Percentiles rank a stretch among this genome's conserved stretches.
phyloP scores from a whole-genome alignment of 1,140 invertebrate species.

The Drosophila dunni region DNA sequence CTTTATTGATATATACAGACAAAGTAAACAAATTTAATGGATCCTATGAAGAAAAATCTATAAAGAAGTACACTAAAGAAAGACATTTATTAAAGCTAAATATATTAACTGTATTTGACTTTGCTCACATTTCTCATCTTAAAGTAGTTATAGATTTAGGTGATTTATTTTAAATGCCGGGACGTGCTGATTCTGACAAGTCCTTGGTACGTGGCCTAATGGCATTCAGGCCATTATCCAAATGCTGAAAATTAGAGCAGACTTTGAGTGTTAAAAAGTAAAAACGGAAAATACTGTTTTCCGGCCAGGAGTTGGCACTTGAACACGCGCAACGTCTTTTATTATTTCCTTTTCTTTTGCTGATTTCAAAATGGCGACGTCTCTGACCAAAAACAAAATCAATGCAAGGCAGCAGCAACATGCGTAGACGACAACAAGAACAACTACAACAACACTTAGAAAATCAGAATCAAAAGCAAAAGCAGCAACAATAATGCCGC shows the following conservation, averaged over 20 bases:
- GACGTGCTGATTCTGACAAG: slow-evolving; percentile 1
- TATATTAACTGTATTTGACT: no score
- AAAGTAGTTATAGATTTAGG: background rate
- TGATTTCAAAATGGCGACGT: slow-evolving; percentile 63
- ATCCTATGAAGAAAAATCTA: no score
- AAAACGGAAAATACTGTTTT: slow-evolving; percentile 8
- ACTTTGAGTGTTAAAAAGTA: slow-evolving; percentile 3
- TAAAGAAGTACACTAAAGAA: no score
- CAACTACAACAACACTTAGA: slow-evolving; percentile 29
- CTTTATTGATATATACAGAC: no score
- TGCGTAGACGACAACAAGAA: slow-evolving; percentile 24
- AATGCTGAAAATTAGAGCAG: slow-evolving; percentile 44
- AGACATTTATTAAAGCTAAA: no score
- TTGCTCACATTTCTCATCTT: background rate
- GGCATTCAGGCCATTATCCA: slow-evolving; percentile 9
- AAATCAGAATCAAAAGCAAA: background rate
- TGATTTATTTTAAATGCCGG: slow-evolving; percentile 17
- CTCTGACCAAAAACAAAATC: slow-evolving; percentile 47
- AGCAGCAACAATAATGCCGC: slow-evolving; percentile 25
- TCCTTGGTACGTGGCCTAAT: slow-evolving; percentile 22
- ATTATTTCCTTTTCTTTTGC: slow-evolving; percentile 30
- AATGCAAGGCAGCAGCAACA: slow-evolving; percentile 35
- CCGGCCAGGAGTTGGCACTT: slow-evolving; percentile 44
- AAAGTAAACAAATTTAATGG: no score
- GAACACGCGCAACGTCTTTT: slow-evolving; percentile 53